These are phyloP conservation scores for Epiperipatus broadwayi DNA, from an alignment of 2,888 invertebrate species.

Conservation along the genomic window DNA sequence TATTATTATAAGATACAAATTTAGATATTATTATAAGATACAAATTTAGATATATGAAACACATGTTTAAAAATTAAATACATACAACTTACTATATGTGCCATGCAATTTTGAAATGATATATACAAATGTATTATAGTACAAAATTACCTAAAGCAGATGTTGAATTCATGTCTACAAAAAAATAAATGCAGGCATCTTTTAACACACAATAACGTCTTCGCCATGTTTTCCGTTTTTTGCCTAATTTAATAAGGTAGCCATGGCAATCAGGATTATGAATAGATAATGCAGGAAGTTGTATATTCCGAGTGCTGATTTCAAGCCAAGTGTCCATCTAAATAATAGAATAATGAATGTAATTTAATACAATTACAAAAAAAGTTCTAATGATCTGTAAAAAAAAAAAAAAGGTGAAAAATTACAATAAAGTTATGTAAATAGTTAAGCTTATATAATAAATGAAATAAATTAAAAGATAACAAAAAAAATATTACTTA, in stretches of 20 bases:
- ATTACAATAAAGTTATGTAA: not conserved
- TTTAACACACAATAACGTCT: slow-evolving; percentile 81
- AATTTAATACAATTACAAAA: too few species aligned
- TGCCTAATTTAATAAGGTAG: slow-evolving; percentile 57
- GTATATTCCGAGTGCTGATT: slow-evolving; percentile 55
- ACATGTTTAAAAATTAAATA: too few species aligned
- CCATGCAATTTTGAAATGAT: too few species aligned
- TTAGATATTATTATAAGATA: too few species aligned
- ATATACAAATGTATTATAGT: too few species aligned
- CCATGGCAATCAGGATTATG: slow-evolving; percentile 75
- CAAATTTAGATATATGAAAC: too few species aligned
- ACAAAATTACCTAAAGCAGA: slow-evolving; percentile 59
- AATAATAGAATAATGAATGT: not conserved
- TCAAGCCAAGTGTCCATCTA: slow-evolving; percentile 48
- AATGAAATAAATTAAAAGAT: too few species aligned
- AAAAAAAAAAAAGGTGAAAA: slow-evolving; percentile 5
- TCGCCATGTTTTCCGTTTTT: slow-evolving; percentile 60
- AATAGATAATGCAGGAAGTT: slow-evolving; percentile 50
- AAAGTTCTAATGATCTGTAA: not conserved
- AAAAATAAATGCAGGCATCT: slow-evolving; percentile 84
- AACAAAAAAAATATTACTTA: too few species aligned
- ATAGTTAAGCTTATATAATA: too few species aligned
- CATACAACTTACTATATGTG: too few species aligned
- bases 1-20: too few species aligned
- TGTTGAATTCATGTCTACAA: slow-evolving; percentile 65